Evolutionary conservation across 2,797 vertebrate species (phyloP).

Genomic region (Hypotaenidia okinawae): DNA sequence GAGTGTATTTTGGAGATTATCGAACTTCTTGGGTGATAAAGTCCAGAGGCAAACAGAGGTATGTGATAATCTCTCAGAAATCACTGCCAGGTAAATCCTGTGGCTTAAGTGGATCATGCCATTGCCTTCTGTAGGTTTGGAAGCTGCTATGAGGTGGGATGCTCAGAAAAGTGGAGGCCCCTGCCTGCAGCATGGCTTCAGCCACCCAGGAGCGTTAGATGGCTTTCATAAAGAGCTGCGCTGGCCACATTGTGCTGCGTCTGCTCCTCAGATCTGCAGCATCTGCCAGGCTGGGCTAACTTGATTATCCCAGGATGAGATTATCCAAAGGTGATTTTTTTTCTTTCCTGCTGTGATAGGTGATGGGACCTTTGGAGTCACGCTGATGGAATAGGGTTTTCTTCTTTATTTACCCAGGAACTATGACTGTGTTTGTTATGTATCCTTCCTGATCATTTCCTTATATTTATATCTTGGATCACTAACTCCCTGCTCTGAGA

Average conservation of each 20-base stretch:
- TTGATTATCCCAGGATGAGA: slow-evolving; percentile 26
- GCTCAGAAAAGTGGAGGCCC: not conserved
- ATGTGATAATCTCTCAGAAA: not conserved
- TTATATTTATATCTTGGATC: not conserved
- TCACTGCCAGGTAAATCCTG: not conserved
- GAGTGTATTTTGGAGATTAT: not conserved
- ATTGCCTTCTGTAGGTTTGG: not conserved
- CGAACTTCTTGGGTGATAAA: not conserved
- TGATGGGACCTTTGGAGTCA: not conserved
- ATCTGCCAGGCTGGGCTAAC: not conserved
- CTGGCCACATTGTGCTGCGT: not conserved
- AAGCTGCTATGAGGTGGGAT: not conserved
- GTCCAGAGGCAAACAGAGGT: not conserved
- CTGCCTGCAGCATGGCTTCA: not conserved
- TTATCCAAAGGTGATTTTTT: slow-evolving; percentile 26
- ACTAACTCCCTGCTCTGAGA: not conserved
- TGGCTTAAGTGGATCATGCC: not conserved
- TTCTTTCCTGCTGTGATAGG: not conserved
- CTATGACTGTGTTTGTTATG: not conserved
- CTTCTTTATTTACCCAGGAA: not conserved
- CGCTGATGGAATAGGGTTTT: not conserved
- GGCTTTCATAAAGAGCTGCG: not conserved
- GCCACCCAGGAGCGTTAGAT: not conserved
- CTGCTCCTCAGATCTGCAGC: not conserved
- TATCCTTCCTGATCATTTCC: not conserved